Percentiles rank a stretch among this genome's conserved stretches.
Evolutionary conservation across 2,888 invertebrate species (phyloP).

Genomic region (Nemotelus pantherinus): DNA sequence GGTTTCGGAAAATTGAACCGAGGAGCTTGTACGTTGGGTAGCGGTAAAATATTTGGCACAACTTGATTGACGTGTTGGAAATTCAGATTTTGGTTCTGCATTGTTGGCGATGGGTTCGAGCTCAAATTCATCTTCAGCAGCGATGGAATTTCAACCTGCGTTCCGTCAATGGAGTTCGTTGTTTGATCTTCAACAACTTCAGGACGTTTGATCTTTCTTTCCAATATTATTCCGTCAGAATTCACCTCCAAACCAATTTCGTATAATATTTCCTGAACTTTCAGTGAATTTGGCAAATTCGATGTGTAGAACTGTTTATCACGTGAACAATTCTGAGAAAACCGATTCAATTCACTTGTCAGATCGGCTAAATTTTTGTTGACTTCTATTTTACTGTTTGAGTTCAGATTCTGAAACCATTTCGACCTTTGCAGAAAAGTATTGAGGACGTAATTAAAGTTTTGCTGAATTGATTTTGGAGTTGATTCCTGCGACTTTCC

Average conservation of each 20-base stretch:
- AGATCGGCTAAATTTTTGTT: constrained; percentile 40
- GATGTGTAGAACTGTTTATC: constrained; percentile 16
- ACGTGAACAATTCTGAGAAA: constrained; percentile 6
- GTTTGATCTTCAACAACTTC: not conserved
- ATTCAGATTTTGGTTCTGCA: not conserved
- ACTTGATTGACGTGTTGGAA: not conserved
- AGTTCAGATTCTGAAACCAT: constrained; percentile 48
- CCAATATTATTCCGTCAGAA: constrained; percentile 21
- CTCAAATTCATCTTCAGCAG: constrained; percentile 8
- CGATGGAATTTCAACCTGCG: constrained; percentile 7
- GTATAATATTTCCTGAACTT: constrained; percentile 6
- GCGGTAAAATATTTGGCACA: not conserved
- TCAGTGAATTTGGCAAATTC: not conserved
- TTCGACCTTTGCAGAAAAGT: constrained; percentile 45
- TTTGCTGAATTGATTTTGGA: not conserved
- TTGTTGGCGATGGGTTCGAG: not conserved
- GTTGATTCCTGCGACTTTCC: not conserved
- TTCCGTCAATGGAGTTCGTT: not conserved
- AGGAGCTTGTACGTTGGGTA: not conserved
- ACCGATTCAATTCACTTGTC: constrained; percentile 33
- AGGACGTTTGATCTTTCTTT: not conserved
- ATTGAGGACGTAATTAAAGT: constrained; percentile 32
- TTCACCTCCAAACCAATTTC: constrained; percentile 31
- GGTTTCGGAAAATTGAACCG: constrained; percentile 28
- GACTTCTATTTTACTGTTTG: constrained; percentile 44